Conservation (phyloP, 2,888 invertebrate species). For the Protodeltote pygarga region DNA sequence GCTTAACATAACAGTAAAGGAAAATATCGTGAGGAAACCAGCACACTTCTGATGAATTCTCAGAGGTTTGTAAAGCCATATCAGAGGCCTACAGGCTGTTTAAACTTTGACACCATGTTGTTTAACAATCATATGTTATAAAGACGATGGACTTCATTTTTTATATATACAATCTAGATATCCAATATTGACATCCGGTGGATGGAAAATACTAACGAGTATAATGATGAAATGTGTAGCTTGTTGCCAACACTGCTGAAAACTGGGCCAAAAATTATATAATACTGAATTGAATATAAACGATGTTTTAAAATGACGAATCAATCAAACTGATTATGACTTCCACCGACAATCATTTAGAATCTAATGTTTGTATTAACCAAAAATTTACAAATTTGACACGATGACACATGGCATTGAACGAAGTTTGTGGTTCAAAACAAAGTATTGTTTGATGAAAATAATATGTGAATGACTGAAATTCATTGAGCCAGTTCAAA, state of each 20-base stretch:
- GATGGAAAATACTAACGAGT: constrained; percentile 3
- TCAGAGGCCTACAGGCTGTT: no score
- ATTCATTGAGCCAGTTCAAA: neutral
- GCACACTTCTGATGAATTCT: no score
- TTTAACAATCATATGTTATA: no score
- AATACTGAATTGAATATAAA: no score
- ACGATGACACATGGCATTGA: constrained; percentile 19
- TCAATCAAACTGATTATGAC: neutral
- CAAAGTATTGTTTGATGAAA: constrained; percentile 29
- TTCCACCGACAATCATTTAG: no score
- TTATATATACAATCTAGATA: no score
- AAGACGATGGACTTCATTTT: no score
- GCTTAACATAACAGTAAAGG: no score
- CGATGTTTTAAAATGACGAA: neutral
- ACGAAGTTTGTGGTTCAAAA: constrained; percentile 23
- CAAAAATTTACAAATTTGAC: constrained; percentile 10
- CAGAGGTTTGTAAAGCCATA: no score
- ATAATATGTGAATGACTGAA: constrained; percentile 22
- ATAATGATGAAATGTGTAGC: neutral
- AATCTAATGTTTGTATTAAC: constrained; percentile 16
- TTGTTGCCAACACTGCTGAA: neutral
- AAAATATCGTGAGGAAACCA: no score
- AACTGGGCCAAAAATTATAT: neutral
- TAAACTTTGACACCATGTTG: no score
- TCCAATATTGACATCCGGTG: no score